Conservation (phyloP, 2,797 vertebrate genomes). For the Sorex maritimensis region DNA sequence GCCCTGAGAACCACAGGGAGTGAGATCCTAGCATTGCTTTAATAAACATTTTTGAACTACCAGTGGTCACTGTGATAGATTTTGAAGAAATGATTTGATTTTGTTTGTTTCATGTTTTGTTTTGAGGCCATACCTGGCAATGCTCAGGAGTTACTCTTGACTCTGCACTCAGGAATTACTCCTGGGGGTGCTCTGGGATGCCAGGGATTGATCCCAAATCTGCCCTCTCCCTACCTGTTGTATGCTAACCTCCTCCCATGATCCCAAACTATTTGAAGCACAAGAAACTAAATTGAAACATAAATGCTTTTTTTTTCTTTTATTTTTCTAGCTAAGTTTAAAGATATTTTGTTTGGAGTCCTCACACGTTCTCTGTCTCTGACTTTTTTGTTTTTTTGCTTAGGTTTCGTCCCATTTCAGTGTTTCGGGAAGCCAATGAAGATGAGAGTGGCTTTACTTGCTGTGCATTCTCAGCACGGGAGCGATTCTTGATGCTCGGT, state of each 20-base stretch:
- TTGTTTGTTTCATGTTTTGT: too few species aligned
- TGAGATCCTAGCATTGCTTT: too few species aligned
- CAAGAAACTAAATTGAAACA: conserved; percentile 48
- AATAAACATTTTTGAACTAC: not conserved
- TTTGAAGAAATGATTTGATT: not conserved
- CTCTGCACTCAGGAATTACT: too few species aligned
- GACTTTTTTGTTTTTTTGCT: not conserved
- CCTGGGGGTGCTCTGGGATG: too few species aligned
- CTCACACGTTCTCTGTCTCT: conserved; percentile 26
- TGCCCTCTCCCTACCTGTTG: too few species aligned
- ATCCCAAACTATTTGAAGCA: not conserved
- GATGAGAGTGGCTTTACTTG: conserved; percentile 99
- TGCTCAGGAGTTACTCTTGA: too few species aligned
- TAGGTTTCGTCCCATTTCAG: conserved; percentile 99
- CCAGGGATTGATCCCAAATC: too few species aligned
- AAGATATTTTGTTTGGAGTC: not conserved
- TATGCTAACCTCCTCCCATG: too few species aligned
- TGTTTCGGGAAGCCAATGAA: conserved; percentile 98
- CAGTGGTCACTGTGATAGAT: not conserved
- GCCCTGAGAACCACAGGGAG: too few species aligned
- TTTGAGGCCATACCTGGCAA: too few species aligned
- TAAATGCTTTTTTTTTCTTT: conserved; percentile 29
- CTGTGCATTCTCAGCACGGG: conserved; percentile 98
- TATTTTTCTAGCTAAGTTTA: conserved; percentile 34
- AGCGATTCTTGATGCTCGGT: conserved; percentile 98